Evolutionary conservation across 2,113 vertebrate genomes (phyloP), one percentile per base, ranked within the genome.

Genomic region (Xiphophorus maculatus): DNA sequence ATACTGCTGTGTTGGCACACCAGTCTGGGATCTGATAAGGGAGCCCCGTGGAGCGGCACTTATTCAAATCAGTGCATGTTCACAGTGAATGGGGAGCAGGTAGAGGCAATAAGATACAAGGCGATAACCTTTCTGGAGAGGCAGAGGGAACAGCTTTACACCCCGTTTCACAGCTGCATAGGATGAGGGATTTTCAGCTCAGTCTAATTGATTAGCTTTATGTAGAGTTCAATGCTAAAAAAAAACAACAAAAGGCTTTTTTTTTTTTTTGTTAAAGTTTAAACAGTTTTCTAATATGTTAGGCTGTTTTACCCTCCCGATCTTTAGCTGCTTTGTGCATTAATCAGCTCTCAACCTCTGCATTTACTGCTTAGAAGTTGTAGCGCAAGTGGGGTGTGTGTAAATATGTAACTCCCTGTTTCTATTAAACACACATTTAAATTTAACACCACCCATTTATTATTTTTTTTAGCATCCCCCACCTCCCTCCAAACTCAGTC

Each of bases 41-140:
- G 81, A 89, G 84, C 87, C 90, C 89, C 83, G 51, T 86, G 90
- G 88, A 92, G 88, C 88, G 84, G 80, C 89, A 90, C 89, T 93
- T 91, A 94, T 93, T 93, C 89, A 93, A 94, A 94, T 93, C 88
- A 87, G 81, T 86, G 84, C 89, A 86, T 93, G 91, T 91, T 91
- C 91, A 84, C 85, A 90, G 88, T 92, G 90, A 94, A 93, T 87
- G 79, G 90, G 90, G 90, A 92, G 86, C 92, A 92, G 90, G 91
- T 93, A 91, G 90, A 92, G 89, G 89, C 90, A 91, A 85, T 87
- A 89, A 90, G 91, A 93, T 93, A 92, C 89, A 90, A 86, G 22
- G 83, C 73, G 91, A 93, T 93, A 93, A 93, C 90, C 91, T 91
- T 92, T 90, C 66, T 88, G 86, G 78, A 84, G 87, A 86, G 85